These are phyloP conservation scores for Liasis olivaceus DNA, from an alignment of 2,797 vertebrate species.

Conservation along the genomic window DNA sequence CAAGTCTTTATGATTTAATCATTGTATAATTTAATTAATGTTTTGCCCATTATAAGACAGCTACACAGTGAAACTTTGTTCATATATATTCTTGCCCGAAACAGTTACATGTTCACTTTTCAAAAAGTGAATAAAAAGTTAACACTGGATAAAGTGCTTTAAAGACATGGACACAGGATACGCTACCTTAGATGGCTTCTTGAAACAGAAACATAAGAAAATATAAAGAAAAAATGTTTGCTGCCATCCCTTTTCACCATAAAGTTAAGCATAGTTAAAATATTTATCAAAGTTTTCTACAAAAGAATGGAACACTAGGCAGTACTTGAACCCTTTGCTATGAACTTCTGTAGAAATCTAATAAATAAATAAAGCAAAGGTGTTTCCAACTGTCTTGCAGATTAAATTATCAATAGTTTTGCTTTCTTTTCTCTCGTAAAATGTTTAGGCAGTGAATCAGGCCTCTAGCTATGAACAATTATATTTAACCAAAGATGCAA, in stretches of 20 bases:
- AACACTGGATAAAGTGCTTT: constrained; percentile 25
- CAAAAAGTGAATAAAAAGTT: constrained; percentile 38
- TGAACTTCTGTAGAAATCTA: background rate
- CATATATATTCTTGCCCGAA: constrained; percentile 54
- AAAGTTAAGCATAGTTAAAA: background rate
- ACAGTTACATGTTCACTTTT: constrained; percentile 45
- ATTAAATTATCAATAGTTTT: constrained; percentile 10
- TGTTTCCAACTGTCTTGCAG: background rate
- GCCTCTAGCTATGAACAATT: constrained; percentile 15
- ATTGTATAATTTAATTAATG: background rate
- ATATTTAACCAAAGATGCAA: background rate
- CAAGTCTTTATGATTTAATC: background rate
- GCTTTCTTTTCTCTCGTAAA: background rate
- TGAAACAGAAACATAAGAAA: constrained; percentile 10
- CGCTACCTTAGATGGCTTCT: constrained; percentile 3
- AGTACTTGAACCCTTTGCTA: background rate
- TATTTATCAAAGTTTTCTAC: background rate
- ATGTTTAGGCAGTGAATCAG: background rate
- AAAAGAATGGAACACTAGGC: background rate
- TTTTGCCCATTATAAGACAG: constrained; percentile 28
- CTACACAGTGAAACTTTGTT: constrained; percentile 28
- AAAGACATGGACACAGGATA: constrained; percentile 15
- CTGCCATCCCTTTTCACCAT: background rate
- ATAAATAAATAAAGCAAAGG: background rate
- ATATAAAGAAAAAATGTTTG: background rate